phyloP scores from a whole-genome alignment of 1,140 invertebrate genomes.

The Vanessa tameamea region DNA sequence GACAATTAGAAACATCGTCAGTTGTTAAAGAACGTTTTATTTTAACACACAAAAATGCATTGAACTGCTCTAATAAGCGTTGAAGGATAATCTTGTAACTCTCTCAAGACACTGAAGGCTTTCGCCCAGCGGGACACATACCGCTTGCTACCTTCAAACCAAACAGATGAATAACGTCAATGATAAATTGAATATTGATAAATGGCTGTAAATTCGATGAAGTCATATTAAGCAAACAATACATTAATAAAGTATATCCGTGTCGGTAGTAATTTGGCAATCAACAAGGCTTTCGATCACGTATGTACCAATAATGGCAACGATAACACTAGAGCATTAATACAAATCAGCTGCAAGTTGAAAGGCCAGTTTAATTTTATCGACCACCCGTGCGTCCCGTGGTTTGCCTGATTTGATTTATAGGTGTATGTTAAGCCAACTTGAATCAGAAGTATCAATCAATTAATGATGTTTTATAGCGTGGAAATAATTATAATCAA shows the following conservation, averaged over 20 bases:
- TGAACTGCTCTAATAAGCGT: too few species aligned
- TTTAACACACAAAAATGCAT: too few species aligned
- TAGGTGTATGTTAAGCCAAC: neutral
- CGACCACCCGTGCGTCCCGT: neutral
- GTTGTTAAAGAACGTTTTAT: too few species aligned
- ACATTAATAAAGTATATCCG: neutral
- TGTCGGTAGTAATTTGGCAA: constrained; percentile 1
- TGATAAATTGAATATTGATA: neutral
- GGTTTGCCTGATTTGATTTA: neutral
- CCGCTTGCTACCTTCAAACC: too few species aligned
- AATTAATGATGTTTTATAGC: too few species aligned
- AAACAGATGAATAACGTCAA: neutral
- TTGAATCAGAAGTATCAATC: too few species aligned
- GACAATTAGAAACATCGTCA: too few species aligned
- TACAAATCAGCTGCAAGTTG: neutral
- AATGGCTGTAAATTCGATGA: neutral
- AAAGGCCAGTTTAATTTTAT: neutral
- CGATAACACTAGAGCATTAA: neutral
- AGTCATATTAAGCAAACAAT: neutral
- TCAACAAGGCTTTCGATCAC: neutral
- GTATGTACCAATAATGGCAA: neutral
- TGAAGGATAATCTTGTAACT: too few species aligned
- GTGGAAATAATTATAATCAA: too few species aligned
- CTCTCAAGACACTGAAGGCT: too few species aligned
- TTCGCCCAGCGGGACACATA: too few species aligned